Conservation (phyloP, 2,888 invertebrate genomes). For the Eilema depressum region DNA sequence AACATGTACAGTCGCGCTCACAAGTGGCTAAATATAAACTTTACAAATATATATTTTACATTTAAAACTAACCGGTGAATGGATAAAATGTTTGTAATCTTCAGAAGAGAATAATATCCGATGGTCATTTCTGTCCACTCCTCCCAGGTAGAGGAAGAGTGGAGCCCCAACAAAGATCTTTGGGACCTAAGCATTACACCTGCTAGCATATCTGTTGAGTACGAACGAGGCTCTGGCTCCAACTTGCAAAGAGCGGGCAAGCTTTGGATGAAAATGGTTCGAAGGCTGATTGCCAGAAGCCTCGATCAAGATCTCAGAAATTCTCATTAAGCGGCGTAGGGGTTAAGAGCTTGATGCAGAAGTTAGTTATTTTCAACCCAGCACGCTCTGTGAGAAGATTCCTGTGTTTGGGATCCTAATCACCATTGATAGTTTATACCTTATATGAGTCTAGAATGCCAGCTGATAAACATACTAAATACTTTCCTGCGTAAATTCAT, state of each 20-base stretch:
- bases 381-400: not conserved
- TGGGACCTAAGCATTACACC: too few species aligned
- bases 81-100: not conserved
- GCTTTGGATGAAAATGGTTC: not conserved
- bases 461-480: too few species aligned
- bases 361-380: too few species aligned
- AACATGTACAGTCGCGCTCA: constrained; percentile 33
- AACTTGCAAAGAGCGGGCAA: too few species aligned
- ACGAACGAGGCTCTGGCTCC: too few species aligned
- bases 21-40: not conserved
- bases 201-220: too few species aligned
- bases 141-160: too few species aligned
- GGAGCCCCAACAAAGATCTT: too few species aligned
- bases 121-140: too few species aligned
- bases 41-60: not conserved
- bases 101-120: not conserved
- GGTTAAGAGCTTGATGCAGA: not conserved
- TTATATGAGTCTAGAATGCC: not conserved
- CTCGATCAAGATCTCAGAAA: not conserved
- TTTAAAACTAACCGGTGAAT: not conserved
- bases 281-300: not conserved
- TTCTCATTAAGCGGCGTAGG: not conserved
- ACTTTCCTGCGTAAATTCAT: not conserved
- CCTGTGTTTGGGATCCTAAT: not conserved
- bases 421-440: not conserved